A percentile compares a stretch with the other conserved stretches of the same genome.
Conservation (phyloP, 2,113 vertebrate genomes). For the Microtus ochrogaster region DNA sequence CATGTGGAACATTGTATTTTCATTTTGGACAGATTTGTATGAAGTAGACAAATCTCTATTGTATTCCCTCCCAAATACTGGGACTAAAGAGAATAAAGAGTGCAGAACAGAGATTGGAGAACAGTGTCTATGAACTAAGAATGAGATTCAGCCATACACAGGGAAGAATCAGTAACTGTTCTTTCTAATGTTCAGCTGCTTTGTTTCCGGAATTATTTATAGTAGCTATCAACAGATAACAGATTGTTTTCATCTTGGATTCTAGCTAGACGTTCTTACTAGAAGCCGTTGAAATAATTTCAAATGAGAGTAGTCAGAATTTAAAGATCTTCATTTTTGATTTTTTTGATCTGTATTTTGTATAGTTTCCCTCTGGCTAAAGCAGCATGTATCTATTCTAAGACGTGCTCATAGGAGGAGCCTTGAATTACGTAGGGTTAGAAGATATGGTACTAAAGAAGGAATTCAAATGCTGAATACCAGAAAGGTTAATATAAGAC, state of each 20-base stretch:
- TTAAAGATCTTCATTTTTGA: not conserved
- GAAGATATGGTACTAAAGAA: not conserved
- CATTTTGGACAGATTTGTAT: not conserved
- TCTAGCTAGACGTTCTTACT: not conserved
- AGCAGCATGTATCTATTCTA: not conserved
- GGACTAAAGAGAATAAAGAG: not conserved
- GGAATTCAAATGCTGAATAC: not conserved
- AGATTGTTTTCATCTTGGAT: not conserved
- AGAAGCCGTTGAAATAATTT: not conserved
- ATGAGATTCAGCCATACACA: not conserved
- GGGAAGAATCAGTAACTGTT: not conserved
- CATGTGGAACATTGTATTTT: not conserved
- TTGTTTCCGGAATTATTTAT: not conserved
- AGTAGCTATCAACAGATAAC: not conserved
- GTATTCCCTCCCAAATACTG: rapidly evolving
- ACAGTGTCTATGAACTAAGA: rapidly evolving
- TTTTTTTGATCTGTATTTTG: not conserved
- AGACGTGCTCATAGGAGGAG: rapidly evolving
- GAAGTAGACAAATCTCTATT: not conserved
- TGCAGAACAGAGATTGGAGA: not conserved
- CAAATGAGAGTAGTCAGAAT: not conserved
- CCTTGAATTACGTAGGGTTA: not conserved
- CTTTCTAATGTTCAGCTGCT: not conserved
- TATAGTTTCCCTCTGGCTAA: not conserved
- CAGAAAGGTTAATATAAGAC: not conserved